Percentiles rank a stretch among this genome's conserved stretches.
These are phyloP conservation scores for Latrodectus hesperus DNA, from an alignment of 2,888 invertebrate genomes.

Conservation along the genomic window DNA sequence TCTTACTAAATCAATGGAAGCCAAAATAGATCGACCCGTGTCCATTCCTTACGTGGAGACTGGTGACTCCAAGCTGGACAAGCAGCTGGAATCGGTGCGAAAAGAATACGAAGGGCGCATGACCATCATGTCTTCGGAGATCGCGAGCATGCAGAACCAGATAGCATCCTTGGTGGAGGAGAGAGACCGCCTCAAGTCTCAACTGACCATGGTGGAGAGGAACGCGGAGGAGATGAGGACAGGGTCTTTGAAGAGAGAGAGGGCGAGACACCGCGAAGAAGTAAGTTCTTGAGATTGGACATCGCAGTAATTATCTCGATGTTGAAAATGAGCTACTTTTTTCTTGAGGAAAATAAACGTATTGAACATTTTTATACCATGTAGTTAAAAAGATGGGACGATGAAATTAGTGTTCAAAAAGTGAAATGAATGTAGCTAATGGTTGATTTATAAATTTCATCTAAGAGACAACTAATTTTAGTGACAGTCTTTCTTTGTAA, in stretches of 20 bases:
- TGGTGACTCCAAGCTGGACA: constrained; percentile 2
- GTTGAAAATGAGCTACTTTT: too few relatives aligned
- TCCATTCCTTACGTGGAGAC: background rate
- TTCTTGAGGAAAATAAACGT: too few relatives aligned
- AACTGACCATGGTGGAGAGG: constrained; percentile 87
- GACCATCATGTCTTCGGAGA: constrained; percentile 86
- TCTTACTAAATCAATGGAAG: constrained; percentile 27
- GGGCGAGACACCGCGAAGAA: constrained; percentile 67
- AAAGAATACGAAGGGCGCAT: constrained; percentile 88
- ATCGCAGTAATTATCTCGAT: background rate
- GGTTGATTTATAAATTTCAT: too few relatives aligned
- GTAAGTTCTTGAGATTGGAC: constrained; percentile 21
- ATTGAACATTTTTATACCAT: too few relatives aligned
- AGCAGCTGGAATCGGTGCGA: background rate
- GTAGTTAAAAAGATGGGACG: too few relatives aligned
- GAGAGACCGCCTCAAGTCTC: constrained; percentile 90
- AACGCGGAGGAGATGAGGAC: constrained; percentile 85
- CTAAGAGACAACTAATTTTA: too few relatives aligned
- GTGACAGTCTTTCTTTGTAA: too few relatives aligned
- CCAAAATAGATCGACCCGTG: constrained; percentile 9
- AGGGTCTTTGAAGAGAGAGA: constrained; percentile 71
- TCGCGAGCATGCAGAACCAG: constrained; percentile 87
- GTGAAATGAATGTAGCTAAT: too few relatives aligned
- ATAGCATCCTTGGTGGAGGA: constrained; percentile 88
- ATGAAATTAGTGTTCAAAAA: too few relatives aligned